Evolutionary conservation across 2,888 invertebrate genomes (phyloP).

Genomic region (Eueremaeus valkanovi): DNA sequence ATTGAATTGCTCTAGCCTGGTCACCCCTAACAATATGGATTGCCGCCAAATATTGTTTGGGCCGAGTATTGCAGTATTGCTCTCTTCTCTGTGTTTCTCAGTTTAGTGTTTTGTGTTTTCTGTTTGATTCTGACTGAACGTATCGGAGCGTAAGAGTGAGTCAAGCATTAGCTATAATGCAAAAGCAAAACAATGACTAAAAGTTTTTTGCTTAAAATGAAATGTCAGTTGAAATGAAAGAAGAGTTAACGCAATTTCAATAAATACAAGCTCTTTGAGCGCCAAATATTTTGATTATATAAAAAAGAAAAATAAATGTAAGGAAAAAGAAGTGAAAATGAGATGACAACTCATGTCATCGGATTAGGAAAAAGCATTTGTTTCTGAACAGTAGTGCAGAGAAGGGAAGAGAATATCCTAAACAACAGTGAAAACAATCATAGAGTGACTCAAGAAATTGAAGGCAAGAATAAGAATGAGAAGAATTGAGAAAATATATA

Average conservation of each 20-base stretch:
- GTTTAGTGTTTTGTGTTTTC: not conserved
- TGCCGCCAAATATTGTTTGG: conserved; percentile 10
- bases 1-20: too few species aligned
- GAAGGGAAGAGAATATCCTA: not conserved
- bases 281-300: not conserved
- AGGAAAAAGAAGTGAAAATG: not conserved
- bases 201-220: not conserved
- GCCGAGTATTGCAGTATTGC: too few species aligned
- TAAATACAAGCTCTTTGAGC: not conserved
- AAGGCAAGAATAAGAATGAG: not conserved
- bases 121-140: not conserved
- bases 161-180: not conserved
- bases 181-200: not conserved
- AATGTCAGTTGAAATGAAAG: conserved; percentile 10
- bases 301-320: not conserved
- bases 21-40: too few species aligned
- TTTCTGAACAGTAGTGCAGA: not conserved
- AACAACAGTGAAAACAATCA: not conserved
- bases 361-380: not conserved
- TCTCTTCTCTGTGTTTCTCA: not conserved
- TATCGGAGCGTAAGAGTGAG: not conserved
- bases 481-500: too few species aligned
- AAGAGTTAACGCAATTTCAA: conserved; percentile 4
- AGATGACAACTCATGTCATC: not conserved
- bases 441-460: too few species aligned